Evolutionary conservation across 2,797 vertebrate genomes (phyloP), one percentile per base, ranked within the genome.

Genomic region (Hippoglossus hippoglossus): DNA sequence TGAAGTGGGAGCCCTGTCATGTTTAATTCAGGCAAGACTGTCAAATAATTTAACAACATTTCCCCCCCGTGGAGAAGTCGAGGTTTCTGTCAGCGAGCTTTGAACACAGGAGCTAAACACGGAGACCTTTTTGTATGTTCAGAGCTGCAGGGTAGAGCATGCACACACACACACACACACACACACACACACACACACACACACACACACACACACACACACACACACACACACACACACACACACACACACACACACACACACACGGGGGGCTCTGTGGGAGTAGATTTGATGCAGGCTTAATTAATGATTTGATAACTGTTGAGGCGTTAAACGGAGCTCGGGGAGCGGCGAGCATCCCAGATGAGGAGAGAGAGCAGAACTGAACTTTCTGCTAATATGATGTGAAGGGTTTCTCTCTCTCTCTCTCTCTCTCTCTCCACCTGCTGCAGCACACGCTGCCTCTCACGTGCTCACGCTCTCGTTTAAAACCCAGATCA

Each of bases 261-360:
- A 54, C 73, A 68, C 64, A 46, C 44, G 22, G 16, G 47, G 22
- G 16, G 47, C 77, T 77, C 69, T 54, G 66, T 46, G 71, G 83
- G 78, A 80, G 81, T 67, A 47, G 74, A 80, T 79, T 73, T 73
- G 78, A 71, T 64, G 73, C 71, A 60, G 54, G 67, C 74, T 75
- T 88, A 84, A 91, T 90, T 88, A 86, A 85, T 69, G 57, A 83
- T 87, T 82, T 87, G 76, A 85, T 90, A 76, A 87, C 78, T 75
- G 64, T 63, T 83, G 77, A 84, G 73, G 77, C 54, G 71, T 77
- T 88, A 88, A 88, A 84, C 66, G 56, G 75, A 63, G 79, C 44
- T 49, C 44, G 2, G 80, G 57, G 79, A 77, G 60, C 66, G 44
- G 53, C 3, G 2, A 24, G 72, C 62, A 57, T 85, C 81, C 56